Conservation (phyloP, 2,797 vertebrate genomes). For the Pseudomugil gertrudae region DNA sequence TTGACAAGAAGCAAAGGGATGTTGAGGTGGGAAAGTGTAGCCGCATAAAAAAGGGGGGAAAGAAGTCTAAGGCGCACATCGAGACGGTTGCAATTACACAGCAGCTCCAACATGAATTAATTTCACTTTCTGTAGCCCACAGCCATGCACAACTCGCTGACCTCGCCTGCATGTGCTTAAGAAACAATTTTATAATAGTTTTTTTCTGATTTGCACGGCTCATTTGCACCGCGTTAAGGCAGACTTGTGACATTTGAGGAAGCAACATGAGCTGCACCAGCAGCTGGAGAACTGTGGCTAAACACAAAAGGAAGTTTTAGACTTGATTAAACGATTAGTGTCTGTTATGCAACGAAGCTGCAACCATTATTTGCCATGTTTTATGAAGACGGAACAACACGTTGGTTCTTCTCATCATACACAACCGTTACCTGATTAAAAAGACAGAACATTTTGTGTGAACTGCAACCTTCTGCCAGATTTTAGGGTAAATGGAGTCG, state of each 20-base stretch:
- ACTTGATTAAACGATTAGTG: conserved; percentile 7
- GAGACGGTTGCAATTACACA: conserved; percentile 56
- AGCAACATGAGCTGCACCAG: conserved; percentile 24
- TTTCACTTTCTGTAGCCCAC: conserved; percentile 62
- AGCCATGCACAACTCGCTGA: conserved; percentile 37
- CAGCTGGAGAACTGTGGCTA: conserved; percentile 21
- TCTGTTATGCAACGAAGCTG: background rate
- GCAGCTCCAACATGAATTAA: conserved; percentile 67
- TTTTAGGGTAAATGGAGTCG: no score
- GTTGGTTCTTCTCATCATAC: no score
- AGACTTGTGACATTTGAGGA: conserved; percentile 49
- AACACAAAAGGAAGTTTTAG: background rate
- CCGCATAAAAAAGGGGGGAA: background rate
- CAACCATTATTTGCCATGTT: background rate
- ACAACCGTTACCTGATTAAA: no score
- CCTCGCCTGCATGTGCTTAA: conserved; percentile 43
- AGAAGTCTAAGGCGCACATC: conserved; percentile 22
- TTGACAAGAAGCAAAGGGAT: conserved; percentile 74
- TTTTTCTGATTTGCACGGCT: conserved; percentile 52
- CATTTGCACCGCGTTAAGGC: conserved; percentile 38
- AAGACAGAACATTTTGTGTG: no score
- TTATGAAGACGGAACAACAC: no score
- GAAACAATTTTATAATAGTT: conserved; percentile 43
- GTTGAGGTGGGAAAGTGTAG: conserved; percentile 52
- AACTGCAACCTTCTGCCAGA: no score